A percentile compares a stretch with the other conserved stretches of the same genome.
Conservation (phyloP, 2,888 invertebrate species). For the Syrista parreyssii region DNA sequence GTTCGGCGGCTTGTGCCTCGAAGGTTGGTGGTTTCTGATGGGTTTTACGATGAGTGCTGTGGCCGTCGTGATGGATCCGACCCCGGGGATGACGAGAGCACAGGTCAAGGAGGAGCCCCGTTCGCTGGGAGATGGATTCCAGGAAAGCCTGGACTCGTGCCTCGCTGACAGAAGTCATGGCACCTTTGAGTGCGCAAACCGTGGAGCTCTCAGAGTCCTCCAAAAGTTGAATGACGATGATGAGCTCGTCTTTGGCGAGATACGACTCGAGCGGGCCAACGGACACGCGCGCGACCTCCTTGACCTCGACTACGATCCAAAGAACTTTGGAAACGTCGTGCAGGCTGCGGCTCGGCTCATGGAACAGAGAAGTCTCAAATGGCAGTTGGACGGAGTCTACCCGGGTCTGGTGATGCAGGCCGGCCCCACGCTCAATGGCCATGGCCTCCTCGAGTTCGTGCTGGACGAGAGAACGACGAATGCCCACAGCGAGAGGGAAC, state of each 20-base stretch:
- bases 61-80: constrained; percentile 56
- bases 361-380: constrained; percentile 78
- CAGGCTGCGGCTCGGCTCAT: constrained; percentile 66
- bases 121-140: constrained; percentile 34
- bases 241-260: constrained; percentile 74
- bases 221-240: constrained; percentile 76
- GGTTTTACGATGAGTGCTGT: too few relatives aligned
- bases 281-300: constrained; percentile 75
- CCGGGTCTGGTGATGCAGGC: constrained; percentile 82
- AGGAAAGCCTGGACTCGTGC: constrained; percentile 48
- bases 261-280: constrained; percentile 73
- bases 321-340: constrained; percentile 74
- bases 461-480: constrained; percentile 72
- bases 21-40: too few relatives aligned
- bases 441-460: constrained; percentile 80
- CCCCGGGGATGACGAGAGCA: neutral
- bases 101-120: constrained; percentile 20
- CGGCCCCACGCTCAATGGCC: constrained; percentile 77
- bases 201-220: constrained; percentile 75
- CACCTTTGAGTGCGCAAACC: constrained; percentile 74
- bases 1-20: too few relatives aligned
- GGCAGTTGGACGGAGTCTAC: constrained; percentile 79
- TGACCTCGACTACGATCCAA: constrained; percentile 79
- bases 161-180: constrained; percentile 48
- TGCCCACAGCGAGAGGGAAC: constrained; percentile 70